These are phyloP conservation scores for Phalanger gymnotis DNA, from an alignment of 2,797 vertebrate genomes.

Conservation along the genomic window DNA sequence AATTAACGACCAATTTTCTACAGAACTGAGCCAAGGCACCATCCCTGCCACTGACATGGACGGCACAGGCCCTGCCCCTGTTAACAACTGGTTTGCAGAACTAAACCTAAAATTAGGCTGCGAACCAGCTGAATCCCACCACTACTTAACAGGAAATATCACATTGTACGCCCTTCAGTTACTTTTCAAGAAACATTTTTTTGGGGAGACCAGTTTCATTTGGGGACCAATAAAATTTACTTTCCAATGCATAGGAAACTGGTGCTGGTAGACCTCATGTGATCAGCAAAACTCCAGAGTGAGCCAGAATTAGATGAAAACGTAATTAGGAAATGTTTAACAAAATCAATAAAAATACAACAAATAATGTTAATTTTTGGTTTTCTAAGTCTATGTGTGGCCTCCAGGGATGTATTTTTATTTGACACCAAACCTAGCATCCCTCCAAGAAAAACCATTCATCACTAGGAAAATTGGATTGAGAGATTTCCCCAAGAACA, in stretches of 20 bases:
- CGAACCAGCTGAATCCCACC: no score
- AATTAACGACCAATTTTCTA: no score
- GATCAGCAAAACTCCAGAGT: not conserved
- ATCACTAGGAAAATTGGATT: not conserved
- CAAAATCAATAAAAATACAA: not conserved
- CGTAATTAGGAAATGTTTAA: not conserved
- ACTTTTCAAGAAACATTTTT: constrained; percentile 24
- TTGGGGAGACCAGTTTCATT: not conserved
- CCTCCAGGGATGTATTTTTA: not conserved
- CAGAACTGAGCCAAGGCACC: no score
- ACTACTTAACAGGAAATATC: not conserved
- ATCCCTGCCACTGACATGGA: no score
- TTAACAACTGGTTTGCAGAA: no score
- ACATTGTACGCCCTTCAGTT: not conserved
- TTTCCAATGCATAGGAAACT: not conserved
- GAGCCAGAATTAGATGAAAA: not conserved
- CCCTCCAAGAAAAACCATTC: not conserved
- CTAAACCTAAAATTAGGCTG: no score
- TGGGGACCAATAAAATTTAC: not conserved
- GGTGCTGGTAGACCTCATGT: not conserved
- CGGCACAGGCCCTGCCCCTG: no score
- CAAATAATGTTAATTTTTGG: not conserved
- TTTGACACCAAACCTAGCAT: not conserved
- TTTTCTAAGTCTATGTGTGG: not conserved
- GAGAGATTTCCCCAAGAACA: constrained; percentile 13